Percentiles rank a stretch among this genome's conserved stretches.
phyloP scores from a whole-genome alignment of 2,113 vertebrate species.

The Muntiacus reevesi region DNA sequence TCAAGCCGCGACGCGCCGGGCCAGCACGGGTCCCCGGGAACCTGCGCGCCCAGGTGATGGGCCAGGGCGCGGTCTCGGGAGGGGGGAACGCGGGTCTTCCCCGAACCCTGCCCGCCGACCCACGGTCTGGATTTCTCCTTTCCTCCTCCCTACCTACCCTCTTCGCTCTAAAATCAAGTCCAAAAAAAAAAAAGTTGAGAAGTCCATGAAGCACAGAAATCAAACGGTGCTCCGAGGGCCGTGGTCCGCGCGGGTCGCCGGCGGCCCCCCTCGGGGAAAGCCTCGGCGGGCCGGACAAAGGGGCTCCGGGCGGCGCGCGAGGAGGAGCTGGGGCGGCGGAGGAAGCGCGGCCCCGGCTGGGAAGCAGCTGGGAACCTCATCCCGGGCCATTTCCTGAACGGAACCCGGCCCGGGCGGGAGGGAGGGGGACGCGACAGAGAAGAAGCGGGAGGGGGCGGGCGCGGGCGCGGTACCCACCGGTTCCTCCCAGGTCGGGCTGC shows the following conservation, averaged over 20 bases:
- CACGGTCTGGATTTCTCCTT: neutral
- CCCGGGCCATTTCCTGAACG: constrained; percentile 71
- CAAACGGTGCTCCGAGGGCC: neutral
- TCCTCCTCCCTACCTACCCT: neutral
- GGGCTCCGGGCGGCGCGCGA: constrained; percentile 44
- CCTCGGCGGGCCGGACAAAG: constrained; percentile 58
- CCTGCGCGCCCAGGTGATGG: constrained; percentile 56
- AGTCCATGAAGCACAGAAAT: neutral
- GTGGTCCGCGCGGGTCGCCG: neutral
- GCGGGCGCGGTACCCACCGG: constrained; percentile 81
- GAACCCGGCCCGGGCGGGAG: constrained; percentile 16
- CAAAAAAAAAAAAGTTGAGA: constrained; percentile 23
- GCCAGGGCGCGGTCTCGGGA: neutral
- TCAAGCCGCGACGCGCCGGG: rapidly evolving
- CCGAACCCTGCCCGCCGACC: neutral
- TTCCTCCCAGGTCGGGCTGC: constrained; percentile 89
- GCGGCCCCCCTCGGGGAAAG: neutral
- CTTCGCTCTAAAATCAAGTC: neutral
- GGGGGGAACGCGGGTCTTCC: neutral
- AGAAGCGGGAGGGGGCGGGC: constrained; percentile 19
- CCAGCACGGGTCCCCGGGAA: neutral
- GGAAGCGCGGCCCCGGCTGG: constrained; percentile 67
- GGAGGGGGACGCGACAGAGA: neutral
- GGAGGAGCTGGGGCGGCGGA: constrained; percentile 48
- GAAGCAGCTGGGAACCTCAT: constrained; percentile 70